phyloP scores from a whole-genome alignment of 2,797 vertebrate species.

The Rhinogobio ventralis region DNA sequence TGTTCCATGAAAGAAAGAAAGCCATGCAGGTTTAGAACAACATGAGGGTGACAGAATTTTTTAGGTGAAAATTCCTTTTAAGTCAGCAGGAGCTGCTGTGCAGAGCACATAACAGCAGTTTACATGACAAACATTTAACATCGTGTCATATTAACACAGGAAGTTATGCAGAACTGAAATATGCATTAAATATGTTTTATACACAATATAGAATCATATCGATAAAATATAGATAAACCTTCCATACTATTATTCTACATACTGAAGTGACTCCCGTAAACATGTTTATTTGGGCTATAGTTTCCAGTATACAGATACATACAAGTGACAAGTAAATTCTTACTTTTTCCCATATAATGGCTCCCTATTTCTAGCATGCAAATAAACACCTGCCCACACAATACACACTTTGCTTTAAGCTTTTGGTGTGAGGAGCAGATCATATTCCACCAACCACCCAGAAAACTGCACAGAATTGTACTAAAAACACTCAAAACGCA shows the following conservation, averaged over 20 bases:
- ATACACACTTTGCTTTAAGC: background rate
- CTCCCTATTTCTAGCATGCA: background rate
- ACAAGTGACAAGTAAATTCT: background rate
- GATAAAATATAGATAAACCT: no score
- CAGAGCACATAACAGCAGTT: constrained; percentile 27
- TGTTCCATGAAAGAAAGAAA: background rate
- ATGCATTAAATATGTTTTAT: background rate
- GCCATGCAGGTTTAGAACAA: background rate
- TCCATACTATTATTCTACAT: background rate
- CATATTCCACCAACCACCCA: background rate
- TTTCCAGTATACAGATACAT: background rate
- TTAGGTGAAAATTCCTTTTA: background rate
- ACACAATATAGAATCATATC: background rate
- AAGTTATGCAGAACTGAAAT: constrained; percentile 5
- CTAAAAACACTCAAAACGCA: background rate
- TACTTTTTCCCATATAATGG: background rate
- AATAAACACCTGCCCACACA: background rate
- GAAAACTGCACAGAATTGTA: background rate
- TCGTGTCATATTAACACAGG: background rate
- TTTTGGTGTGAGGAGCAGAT: background rate
- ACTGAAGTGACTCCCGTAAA: background rate
- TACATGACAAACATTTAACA: constrained; percentile 31
- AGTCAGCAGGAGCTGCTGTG: background rate
- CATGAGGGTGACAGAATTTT: background rate
- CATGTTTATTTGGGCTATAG: background rate